Base-by-base conservation (phyloP, 2,797 vertebrate genomes). In the Podargus strigoides region DNA sequence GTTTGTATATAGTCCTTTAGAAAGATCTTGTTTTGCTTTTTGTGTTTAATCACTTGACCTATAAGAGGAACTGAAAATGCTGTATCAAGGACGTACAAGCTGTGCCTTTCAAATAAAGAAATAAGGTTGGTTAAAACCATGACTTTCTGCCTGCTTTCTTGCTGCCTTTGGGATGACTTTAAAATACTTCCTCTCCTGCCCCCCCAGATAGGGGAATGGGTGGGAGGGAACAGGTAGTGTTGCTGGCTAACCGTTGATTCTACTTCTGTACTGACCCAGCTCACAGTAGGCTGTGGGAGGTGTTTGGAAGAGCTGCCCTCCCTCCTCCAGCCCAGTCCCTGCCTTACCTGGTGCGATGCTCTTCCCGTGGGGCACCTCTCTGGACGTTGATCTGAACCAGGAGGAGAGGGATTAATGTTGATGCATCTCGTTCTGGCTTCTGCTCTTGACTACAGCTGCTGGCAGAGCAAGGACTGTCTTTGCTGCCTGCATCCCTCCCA, bases 81-180 rank as follows among this genome's bases (percentile, higher is more conserved):
- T 97, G 97, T 97, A 90, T 95, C 76, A 81, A 96, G 97, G 96
- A 96, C 95, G 97, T 98, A 96, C 94, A 97, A 97, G 97, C 97
- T 97, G 97, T 98, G 97, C 97, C 97, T 98, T 98, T 98, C 96
- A 97, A 98, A 98, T 98, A 98, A 98, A 98, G 95, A 97, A 89
- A 96, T 97, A 96, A 96, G 97, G 97, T 98, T 97, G 97, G 94
- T 96, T 96, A 97, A 96, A 94, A 84, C 39, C 0, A 1, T 49
- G 94, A 90, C 47, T 56, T 66, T 70, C 20, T 66, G 84, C 41
- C 3, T 82, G 5, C 21, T 94, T 94, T 63, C 41, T 91, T 86
- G 77, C 28, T 2, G 9, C 41, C 15, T 82, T 73, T 15, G 69
- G 34, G 16, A 3, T 32, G 66, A 16, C 6, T 49, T 87, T 6